Conservation (phyloP, 2,797 vertebrate species). For the Myotis vivesi region DNA sequence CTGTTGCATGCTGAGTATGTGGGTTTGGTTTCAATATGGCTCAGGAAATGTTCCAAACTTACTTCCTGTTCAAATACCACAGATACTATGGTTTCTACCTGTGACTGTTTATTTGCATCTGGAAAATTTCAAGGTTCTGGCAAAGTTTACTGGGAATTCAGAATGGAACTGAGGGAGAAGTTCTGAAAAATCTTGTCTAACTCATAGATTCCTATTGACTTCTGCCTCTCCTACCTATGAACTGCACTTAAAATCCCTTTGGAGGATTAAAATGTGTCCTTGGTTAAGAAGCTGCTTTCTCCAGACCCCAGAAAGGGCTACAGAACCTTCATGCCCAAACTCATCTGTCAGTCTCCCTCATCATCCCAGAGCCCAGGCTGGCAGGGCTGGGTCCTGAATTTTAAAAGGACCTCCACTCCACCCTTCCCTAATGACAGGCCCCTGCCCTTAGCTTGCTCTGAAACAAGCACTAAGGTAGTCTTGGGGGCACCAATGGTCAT, state of each 20-base stretch:
- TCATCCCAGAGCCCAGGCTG: not conserved
- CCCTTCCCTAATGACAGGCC: not conserved
- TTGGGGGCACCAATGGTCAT: not conserved
- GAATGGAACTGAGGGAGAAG: not conserved
- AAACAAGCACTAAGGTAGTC: not conserved
- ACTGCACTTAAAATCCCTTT: not conserved
- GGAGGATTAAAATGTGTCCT: not conserved
- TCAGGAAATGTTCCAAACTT: not conserved
- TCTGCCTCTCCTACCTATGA: not conserved
- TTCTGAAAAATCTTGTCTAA: not conserved
- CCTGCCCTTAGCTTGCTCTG: not conserved
- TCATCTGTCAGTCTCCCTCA: not conserved
- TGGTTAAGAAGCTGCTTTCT: not conserved
- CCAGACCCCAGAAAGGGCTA: not conserved
- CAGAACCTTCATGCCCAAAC: not conserved
- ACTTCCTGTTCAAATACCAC: not conserved
- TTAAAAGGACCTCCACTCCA: not conserved
- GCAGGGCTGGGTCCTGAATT: not conserved
- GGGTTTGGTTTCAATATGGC: not conserved
- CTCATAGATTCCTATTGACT: not conserved
- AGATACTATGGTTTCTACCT: not conserved
- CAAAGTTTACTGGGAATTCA: not conserved
- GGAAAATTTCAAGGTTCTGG: not conserved
- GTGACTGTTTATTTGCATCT: not conserved
- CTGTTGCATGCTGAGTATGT: not conserved